A percentile compares a stretch with the other conserved stretches of the same genome.
Conservation (phyloP, 2,113 vertebrate genomes). For the Origma solitaria region DNA sequence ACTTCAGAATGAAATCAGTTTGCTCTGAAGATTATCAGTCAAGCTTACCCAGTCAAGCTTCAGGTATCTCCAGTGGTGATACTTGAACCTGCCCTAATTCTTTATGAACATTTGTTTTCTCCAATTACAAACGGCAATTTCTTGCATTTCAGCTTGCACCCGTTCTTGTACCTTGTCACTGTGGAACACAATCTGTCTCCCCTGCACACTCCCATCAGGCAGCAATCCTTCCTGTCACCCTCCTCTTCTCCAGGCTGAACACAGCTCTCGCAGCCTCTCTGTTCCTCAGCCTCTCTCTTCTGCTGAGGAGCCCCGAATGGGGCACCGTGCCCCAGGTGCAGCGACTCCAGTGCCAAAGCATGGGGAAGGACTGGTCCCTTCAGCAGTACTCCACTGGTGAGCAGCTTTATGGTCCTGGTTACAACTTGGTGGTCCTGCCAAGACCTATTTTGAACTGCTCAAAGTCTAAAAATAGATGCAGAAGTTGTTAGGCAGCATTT, state of each 20-base stretch:
- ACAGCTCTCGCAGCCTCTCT: neutral
- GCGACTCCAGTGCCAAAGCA: neutral
- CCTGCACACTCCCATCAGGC: rapidly evolving
- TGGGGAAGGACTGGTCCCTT: neutral
- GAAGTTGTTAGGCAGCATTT: neutral
- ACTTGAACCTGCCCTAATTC: neutral
- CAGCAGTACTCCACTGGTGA: neutral
- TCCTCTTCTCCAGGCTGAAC: neutral
- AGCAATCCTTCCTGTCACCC: neutral
- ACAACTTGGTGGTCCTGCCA: neutral
- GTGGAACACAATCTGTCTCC: neutral
- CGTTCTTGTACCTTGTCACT: neutral
- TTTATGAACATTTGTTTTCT: neutral
- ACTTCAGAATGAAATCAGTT: neutral
- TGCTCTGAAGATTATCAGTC: too few relatives aligned
- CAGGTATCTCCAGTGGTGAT: neutral
- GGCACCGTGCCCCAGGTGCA: neutral
- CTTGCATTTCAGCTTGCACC: neutral
- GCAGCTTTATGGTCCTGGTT: neutral
- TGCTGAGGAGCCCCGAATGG: neutral
- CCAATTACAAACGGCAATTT: neutral
- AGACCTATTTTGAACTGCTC: neutral
- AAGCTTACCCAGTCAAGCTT: neutral
- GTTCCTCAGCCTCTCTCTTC: neutral
- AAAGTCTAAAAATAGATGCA: neutral